These are phyloP conservation scores for Dipodomys stephensi DNA, from an alignment of 2,113 vertebrate genomes.

Conservation along the genomic window DNA sequence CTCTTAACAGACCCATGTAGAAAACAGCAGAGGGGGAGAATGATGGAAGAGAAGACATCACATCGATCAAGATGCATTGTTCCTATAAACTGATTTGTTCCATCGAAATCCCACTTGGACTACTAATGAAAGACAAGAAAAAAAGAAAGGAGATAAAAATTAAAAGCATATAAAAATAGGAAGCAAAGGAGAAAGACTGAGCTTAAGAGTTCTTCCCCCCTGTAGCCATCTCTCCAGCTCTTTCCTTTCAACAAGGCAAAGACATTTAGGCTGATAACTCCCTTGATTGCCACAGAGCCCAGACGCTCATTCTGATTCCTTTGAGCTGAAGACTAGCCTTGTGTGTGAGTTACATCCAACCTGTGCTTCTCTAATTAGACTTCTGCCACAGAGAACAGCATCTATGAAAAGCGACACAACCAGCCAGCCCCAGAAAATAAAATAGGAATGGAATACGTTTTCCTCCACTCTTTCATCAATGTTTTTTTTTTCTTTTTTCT, in stretches of 20 bases:
- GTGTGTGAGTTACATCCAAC: background rate
- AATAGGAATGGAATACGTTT: background rate
- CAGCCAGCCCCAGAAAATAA: background rate
- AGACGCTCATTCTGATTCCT: background rate
- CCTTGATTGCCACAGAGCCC: background rate
- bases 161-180: no score
- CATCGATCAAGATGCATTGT: no score
- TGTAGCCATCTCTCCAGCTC: background rate
- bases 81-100: no score
- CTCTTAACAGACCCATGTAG: accelerated
- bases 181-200: background rate
- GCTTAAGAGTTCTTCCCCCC: background rate
- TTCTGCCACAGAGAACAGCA: background rate
- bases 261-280: background rate
- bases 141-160: no score
- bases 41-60: no score
- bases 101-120: no score
- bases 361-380: background rate
- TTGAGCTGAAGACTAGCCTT: no score
- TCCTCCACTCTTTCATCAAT: background rate
- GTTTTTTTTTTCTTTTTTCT: background rate
- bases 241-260: background rate
- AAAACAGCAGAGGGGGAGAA: background rate
- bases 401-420: background rate
- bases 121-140: no score